Conservation (phyloP, 1,140 invertebrate species). For the Heterodera schachtii region DNA sequence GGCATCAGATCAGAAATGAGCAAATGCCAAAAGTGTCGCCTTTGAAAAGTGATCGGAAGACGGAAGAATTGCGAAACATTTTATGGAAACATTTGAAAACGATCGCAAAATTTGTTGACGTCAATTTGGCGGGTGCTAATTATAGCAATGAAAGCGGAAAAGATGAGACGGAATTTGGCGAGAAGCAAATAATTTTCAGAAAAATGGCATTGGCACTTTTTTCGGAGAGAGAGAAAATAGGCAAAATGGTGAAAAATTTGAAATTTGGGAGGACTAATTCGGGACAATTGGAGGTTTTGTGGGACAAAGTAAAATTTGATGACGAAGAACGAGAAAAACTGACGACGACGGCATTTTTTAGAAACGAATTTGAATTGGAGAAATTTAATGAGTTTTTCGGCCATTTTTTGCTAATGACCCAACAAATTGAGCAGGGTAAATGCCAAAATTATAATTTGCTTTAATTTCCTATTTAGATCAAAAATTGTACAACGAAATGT, state of each 20-base stretch:
- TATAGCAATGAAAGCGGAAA: background rate
- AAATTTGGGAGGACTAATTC: too few species aligned
- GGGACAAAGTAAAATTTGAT: too few species aligned
- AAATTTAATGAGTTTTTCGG: background rate
- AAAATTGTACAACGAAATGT: background rate
- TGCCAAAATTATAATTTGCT: too few species aligned
- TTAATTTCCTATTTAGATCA: background rate
- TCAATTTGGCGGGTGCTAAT: background rate
- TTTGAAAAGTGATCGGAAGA: background rate
- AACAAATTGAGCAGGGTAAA: slow-evolving; percentile 2
- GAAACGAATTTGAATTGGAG: background rate
- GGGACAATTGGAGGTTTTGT: too few species aligned
- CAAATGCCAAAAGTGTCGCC: too few species aligned
- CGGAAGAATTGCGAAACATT: background rate
- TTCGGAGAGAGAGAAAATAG: background rate
- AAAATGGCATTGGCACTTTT: background rate
- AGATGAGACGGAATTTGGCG: background rate
- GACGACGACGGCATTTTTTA: background rate
- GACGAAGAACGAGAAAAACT: too few species aligned
- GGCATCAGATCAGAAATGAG: background rate
- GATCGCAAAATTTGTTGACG: background rate
- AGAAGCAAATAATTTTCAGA: background rate
- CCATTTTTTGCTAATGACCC: background rate
- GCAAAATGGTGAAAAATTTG: too few species aligned
- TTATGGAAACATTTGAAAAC: background rate